Conservation (phyloP, 1,140 invertebrate species). For the Papilio glaucus region DNA sequence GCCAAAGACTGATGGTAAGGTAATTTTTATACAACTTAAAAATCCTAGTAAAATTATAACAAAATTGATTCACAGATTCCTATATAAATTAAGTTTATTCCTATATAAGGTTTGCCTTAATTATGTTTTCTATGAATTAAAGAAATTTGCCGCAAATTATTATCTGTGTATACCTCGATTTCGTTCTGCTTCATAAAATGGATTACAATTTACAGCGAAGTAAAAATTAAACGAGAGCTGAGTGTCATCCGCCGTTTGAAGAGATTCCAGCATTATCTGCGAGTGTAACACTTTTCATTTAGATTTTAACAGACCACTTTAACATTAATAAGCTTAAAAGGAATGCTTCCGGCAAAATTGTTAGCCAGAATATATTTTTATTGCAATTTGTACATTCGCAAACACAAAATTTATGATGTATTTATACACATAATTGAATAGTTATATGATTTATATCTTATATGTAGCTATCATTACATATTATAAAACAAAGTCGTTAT, state of each 20-base stretch:
- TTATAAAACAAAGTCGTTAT: too few species aligned
- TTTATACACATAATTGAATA: too few species aligned
- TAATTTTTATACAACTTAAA: too few species aligned
- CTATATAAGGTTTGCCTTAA: too few species aligned
- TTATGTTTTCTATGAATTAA: background rate
- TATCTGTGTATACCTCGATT: background rate
- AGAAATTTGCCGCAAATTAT: background rate
- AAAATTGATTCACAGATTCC: too few species aligned
- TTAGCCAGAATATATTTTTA: background rate
- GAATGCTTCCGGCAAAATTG: constrained; percentile 4
- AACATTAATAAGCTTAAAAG: constrained; percentile 19
- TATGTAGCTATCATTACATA: too few species aligned
- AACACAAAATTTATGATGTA: background rate
- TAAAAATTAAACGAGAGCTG: constrained; percentile 21
- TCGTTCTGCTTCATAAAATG: background rate
- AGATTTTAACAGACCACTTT: constrained; percentile 24
- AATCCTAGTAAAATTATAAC: too few species aligned
- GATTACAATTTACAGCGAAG: constrained; percentile 21
- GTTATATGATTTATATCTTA: too few species aligned
- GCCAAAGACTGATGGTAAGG: too few species aligned
- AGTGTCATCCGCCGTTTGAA: constrained; percentile 19
- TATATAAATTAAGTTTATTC: too few species aligned
- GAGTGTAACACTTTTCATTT: constrained; percentile 36
- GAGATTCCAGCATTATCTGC: constrained; percentile 35
- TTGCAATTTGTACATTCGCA: background rate